Conservation (phyloP, 2,797 vertebrate species). For the Argentina silus region DNA sequence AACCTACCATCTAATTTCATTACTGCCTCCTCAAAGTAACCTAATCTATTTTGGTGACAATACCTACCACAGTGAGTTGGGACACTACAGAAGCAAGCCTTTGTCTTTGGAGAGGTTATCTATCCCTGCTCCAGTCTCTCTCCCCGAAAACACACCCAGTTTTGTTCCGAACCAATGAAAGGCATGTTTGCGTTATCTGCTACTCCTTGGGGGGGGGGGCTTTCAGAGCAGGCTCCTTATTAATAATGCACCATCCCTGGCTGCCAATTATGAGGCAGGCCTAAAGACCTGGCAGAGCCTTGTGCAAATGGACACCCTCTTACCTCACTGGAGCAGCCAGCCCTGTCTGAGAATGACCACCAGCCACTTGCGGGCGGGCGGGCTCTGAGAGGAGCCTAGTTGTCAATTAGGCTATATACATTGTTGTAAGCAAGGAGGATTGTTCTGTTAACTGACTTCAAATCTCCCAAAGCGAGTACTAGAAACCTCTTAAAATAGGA, state of each 20-base stretch:
- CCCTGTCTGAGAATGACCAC: neutral
- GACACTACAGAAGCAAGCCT: neutral
- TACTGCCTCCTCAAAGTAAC: conserved; percentile 7
- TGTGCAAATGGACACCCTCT: conserved; percentile 12
- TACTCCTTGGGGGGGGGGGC: conserved; percentile 27
- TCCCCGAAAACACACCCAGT: neutral
- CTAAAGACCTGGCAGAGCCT: neutral
- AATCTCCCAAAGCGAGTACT: too few relatives aligned
- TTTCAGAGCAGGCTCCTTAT: conserved; percentile 40
- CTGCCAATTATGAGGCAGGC: neutral
- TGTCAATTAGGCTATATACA: too few relatives aligned
- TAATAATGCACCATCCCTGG: conserved; percentile 53
- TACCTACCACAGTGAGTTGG: neutral
- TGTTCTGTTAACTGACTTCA: too few relatives aligned
- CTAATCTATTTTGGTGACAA: conserved; percentile 6
- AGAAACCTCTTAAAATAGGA: too few relatives aligned
- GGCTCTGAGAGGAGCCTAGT: too few relatives aligned
- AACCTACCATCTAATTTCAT: conserved; percentile 10
- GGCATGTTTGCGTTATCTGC: conserved; percentile 18
- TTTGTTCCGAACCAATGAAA: conserved; percentile 16
- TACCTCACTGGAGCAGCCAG: neutral
- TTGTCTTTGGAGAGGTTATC: neutral
- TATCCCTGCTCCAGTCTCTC: conserved; percentile 4
- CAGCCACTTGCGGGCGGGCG: neutral
- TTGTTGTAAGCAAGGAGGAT: too few relatives aligned